Evolutionary conservation across 2,888 invertebrate genomes (phyloP).

Genomic region (Scotopteryx bipunctaria): DNA sequence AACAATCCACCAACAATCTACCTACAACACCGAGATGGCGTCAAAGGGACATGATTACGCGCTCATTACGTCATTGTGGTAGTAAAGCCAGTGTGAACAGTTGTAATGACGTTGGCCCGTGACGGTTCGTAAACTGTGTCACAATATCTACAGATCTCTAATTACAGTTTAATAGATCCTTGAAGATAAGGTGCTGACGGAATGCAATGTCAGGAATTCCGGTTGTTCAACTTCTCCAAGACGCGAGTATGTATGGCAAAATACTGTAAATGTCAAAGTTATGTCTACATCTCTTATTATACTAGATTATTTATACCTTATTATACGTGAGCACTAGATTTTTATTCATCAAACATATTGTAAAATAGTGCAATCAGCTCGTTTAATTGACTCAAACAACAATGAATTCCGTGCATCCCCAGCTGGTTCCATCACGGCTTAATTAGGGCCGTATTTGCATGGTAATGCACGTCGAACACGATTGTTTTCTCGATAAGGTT

Average conservation of each 20-base stretch:
- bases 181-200: slow-evolving; percentile 40
- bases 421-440: slow-evolving; percentile 53
- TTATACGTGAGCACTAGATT: background rate
- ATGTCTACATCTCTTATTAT: too few relatives aligned
- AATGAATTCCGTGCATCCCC: slow-evolving; percentile 45
- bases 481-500: slow-evolving; percentile 63
- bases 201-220: slow-evolving; percentile 21
- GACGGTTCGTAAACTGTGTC: slow-evolving; percentile 30
- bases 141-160: slow-evolving; percentile 45
- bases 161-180: slow-evolving; percentile 44
- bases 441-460: slow-evolving; percentile 65
- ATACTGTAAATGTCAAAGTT: background rate
- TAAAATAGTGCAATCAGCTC: slow-evolving; percentile 3
- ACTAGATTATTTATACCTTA: too few relatives aligned
- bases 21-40: slow-evolving; percentile 41
- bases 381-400: slow-evolving; percentile 38
- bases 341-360: slow-evolving; percentile 4
- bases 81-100: slow-evolving; percentile 35
- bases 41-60: slow-evolving; percentile 33
- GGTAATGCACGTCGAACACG: slow-evolving; percentile 51
- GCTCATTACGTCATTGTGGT: slow-evolving; percentile 59
- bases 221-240: slow-evolving; percentile 6
- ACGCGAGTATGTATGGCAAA: background rate
- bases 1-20: slow-evolving; percentile 6
- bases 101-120: slow-evolving; percentile 29